Conservation (phyloP, 2,797 vertebrate species). For the Rhinogobio ventralis region DNA sequence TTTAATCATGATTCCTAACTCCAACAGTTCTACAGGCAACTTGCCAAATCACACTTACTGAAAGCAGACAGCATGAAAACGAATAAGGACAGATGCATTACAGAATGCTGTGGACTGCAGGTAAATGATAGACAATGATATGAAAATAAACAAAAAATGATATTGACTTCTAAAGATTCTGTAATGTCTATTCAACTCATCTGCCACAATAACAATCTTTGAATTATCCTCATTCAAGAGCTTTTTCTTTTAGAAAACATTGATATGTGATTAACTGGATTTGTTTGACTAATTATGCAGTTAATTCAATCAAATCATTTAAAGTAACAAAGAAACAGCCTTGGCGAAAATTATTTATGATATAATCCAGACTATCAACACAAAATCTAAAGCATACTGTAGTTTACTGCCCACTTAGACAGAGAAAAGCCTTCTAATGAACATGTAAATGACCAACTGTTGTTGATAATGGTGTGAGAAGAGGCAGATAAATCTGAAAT, state of each 20-base stretch:
- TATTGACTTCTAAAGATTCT: neutral
- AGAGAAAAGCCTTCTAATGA: neutral
- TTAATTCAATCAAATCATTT: neutral
- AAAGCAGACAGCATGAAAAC: neutral
- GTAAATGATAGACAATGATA: neutral
- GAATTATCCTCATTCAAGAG: neutral
- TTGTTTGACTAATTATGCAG: neutral
- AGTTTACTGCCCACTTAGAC: slow-evolving; percentile 9
- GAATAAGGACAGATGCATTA: neutral
- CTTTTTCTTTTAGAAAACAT: neutral
- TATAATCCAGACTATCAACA: neutral
- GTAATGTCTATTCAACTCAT: neutral
- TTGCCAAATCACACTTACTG: slow-evolving; percentile 2
- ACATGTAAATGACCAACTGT: slow-evolving; percentile 8
- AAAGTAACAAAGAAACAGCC: neutral
- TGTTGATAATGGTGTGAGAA: neutral
- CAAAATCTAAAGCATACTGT: neutral
- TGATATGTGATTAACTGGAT: neutral
- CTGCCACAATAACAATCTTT: neutral
- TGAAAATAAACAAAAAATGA: neutral
- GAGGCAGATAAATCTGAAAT: slow-evolving; percentile 6
- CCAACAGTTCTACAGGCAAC: neutral
- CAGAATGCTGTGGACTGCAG: neutral
- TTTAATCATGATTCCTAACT: neutral
- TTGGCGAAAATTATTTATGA: neutral